Conservation (phyloP, 2,797 vertebrate genomes). For the Melanogrammus aeglefinus region DNA sequence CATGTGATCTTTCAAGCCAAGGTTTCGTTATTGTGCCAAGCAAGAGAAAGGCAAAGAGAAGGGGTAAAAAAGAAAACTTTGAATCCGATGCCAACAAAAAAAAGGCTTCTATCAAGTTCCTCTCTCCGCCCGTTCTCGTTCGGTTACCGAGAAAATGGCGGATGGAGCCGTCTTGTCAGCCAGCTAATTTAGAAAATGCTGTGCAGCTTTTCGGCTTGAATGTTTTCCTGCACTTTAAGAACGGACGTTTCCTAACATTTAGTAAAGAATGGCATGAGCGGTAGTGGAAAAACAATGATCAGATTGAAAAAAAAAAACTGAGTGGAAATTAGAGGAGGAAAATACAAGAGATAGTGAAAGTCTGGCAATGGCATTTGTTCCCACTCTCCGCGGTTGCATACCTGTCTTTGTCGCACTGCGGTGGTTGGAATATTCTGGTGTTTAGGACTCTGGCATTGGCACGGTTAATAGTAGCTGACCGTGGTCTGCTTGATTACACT, state of each 20-base stretch:
- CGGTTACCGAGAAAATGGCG: constrained; percentile 90
- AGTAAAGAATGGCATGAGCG: not conserved
- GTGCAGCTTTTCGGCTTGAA: constrained; percentile 73
- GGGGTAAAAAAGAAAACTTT: constrained; percentile 77
- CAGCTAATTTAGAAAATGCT: constrained; percentile 78
- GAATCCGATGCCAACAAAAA: constrained; percentile 76
- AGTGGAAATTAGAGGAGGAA: constrained; percentile 43
- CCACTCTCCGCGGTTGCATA: constrained; percentile 53
- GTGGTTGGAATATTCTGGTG: constrained; percentile 46
- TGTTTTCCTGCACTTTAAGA: constrained; percentile 62
- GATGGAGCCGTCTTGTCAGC: constrained; percentile 79
- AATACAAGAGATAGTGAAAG: constrained; percentile 59
- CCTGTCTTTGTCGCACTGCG: constrained; percentile 65
- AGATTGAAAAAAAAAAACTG: constrained; percentile 28
- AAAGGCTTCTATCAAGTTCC: constrained; percentile 71
- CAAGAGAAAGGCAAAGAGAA: constrained; percentile 58
- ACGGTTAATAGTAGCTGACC: constrained; percentile 80
- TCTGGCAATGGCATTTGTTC: constrained; percentile 68
- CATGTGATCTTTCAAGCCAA: constrained; percentile 85
- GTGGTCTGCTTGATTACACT: constrained; percentile 79
- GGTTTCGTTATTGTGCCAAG: constrained; percentile 86
- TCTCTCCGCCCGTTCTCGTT: constrained; percentile 39
- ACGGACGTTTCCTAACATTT: constrained; percentile 70
- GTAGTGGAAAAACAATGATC: constrained; percentile 55
- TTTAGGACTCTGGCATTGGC: constrained; percentile 65